Evolutionary conservation across 2,888 invertebrate genomes (phyloP).

Genomic region (Zonitis immaculata): DNA sequence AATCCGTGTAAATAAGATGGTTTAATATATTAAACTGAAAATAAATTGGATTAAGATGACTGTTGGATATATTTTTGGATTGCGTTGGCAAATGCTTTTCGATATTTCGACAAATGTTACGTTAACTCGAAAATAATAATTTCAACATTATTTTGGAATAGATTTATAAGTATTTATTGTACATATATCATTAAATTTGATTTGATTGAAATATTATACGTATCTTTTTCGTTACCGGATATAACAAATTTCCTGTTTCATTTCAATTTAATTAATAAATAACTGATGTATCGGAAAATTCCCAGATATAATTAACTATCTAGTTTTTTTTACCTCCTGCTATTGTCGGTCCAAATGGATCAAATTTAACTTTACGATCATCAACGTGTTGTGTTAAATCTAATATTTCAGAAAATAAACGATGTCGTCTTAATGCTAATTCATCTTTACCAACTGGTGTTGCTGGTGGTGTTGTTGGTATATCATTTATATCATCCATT

Average conservation of each 20-base stretch:
- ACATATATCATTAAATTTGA: background rate
- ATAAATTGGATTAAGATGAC: slow-evolving; percentile 14
- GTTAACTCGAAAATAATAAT: slow-evolving; percentile 9
- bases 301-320: background rate
- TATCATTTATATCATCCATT: slow-evolving; percentile 47
- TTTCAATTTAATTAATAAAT: background rate
- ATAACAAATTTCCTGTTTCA: background rate
- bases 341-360: slow-evolving; percentile 65
- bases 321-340: slow-evolving; percentile 54
- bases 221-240: background rate
- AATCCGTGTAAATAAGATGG: slow-evolving; percentile 3
- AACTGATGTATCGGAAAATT: background rate
- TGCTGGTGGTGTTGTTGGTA: slow-evolving; percentile 64
- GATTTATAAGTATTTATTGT: too few species aligned
- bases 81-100: slow-evolving; percentile 20
- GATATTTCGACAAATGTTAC: slow-evolving; percentile 8
- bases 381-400: slow-evolving; percentile 67
- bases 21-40: slow-evolving; percentile 15
- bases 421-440: slow-evolving; percentile 68
- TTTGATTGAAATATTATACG: background rate
- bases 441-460: slow-evolving; percentile 76
- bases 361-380: slow-evolving; percentile 71
- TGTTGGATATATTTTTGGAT: slow-evolving; percentile 17
- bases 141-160: slow-evolving; percentile 4
- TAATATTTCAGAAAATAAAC: slow-evolving; percentile 73